Conservation (phyloP, 2,797 vertebrate species). For the Sciurus vulgaris region DNA sequence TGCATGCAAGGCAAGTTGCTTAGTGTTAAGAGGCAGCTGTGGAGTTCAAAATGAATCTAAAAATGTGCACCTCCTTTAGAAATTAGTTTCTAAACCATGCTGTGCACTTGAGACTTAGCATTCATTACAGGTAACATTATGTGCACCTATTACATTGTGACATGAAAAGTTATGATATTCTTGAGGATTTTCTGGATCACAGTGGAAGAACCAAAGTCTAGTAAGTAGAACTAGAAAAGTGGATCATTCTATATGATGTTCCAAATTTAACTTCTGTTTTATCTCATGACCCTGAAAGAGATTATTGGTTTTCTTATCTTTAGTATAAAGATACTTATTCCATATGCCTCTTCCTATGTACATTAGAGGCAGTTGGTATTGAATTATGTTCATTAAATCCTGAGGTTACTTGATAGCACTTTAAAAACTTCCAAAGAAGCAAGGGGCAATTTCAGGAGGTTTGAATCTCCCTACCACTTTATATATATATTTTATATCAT, state of each 20-base stretch:
- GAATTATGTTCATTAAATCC: conserved; percentile 43
- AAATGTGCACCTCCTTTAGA: conserved; percentile 65
- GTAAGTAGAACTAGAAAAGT: conserved; percentile 68
- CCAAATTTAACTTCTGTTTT: conserved; percentile 66
- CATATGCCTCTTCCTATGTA: conserved; percentile 35
- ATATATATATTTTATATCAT: conserved; percentile 37
- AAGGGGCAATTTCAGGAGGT: neutral
- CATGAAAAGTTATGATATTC: conserved; percentile 79
- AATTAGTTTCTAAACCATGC: conserved; percentile 79
- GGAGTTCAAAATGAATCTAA: conserved; percentile 68
- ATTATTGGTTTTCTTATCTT: conserved; percentile 61
- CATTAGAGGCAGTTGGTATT: neutral
- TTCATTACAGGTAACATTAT: conserved; percentile 77
- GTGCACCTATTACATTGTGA: conserved; percentile 72
- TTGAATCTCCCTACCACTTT: neutral
- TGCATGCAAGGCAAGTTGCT: conserved; percentile 72
- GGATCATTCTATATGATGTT: conserved; percentile 66
- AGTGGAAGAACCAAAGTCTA: conserved; percentile 58
- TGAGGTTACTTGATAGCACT: neutral
- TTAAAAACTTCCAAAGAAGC: conserved; percentile 44
- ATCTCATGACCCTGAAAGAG: conserved; percentile 63
- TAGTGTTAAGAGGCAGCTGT: conserved; percentile 69
- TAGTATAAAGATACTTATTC: conserved; percentile 48
- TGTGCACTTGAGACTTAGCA: conserved; percentile 78
- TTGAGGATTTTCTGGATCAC: conserved; percentile 70